A percentile compares a stretch with the other conserved stretches of the same genome.
Conservation (phyloP, 1,140 invertebrate genomes). For the Drosophila rufa region DNA sequence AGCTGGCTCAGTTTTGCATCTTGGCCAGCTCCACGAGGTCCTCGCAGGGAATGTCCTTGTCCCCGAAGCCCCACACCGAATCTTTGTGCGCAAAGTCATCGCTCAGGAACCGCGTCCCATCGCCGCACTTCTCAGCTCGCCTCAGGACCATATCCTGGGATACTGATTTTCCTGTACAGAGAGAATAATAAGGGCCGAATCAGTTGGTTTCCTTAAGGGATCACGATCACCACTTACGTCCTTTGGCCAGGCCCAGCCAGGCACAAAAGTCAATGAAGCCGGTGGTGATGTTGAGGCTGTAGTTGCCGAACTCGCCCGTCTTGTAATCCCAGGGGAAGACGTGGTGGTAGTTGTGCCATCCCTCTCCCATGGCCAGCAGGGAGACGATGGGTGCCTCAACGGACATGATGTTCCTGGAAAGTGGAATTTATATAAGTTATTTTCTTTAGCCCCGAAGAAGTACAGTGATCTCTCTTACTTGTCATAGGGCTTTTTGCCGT, state of each 20-base stretch:
- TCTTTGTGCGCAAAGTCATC: slow-evolving; percentile 79
- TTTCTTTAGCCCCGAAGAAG: no score
- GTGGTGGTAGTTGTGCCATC: slow-evolving; percentile 98
- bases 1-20: slow-evolving; percentile 81
- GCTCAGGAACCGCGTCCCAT: slow-evolving; percentile 86
- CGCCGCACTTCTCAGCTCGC: slow-evolving; percentile 88
- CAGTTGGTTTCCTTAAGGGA: not conserved
- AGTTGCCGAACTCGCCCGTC: slow-evolving; percentile 91
- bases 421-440: not conserved
- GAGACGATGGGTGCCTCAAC: slow-evolving; percentile 90
- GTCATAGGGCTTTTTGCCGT: slow-evolving; percentile 95
- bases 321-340: slow-evolving; percentile 93
- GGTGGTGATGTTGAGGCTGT: slow-evolving; percentile 89
- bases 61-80: slow-evolving; percentile 87
- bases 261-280: slow-evolving; percentile 91
- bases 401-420: slow-evolving; percentile 89
- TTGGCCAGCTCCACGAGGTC: slow-evolving; percentile 86
- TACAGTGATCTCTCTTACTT: slow-evolving; percentile 87
- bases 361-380: slow-evolving; percentile 91
- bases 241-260: slow-evolving; percentile 91
- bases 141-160: slow-evolving; percentile 88
- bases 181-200: not conserved
- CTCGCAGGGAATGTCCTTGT: slow-evolving; percentile 86
- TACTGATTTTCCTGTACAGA: slow-evolving; percentile 87
- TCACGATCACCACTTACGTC: slow-evolving; percentile 86